Evolutionary conservation across 1,140 invertebrate species (phyloP), one percentile per base, ranked within the genome.

Genomic region (Drosophila kanapiae): DNA sequence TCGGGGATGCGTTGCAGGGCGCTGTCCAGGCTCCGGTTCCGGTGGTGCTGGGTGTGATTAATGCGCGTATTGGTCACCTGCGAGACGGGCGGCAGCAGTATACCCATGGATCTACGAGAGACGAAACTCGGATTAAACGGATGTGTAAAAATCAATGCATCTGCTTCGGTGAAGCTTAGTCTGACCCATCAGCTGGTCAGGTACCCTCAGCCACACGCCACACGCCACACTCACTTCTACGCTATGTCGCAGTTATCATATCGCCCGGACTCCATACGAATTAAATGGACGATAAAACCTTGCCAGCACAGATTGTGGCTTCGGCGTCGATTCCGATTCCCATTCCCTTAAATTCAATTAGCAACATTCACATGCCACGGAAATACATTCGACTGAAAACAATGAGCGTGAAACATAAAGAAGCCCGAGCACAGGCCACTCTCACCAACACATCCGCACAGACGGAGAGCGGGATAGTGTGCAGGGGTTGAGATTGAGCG

Each of bases 11-110:
- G 94, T 91, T 97, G 97, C 47, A 97, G 93, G 23, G 97, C 97
- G 54, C 97, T 98, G 92, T 98, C 97, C 84, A 98, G 93, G 86
- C 97, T 97, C 58, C 97, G 95, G 93, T 98, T 98, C 74, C 97
- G 95, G 92, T 98, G 97, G 91, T 98, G 97, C 71, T 96, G 94
- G 6, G 95, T 96, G 61, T 95, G 81, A 75, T 94, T 94, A 40
- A 93, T 94, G 63, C 90, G 93, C 51, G 93, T 92, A 33, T 92
- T 93, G 38, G 92, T 93, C 45, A 95, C 94, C 86, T 96, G 95
- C 37, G 95, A 94, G 33, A 96, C 94, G n/a, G 96, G 95, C 58
- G 96, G 96, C 75, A 96, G 93, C 53, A 96, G 92, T 80, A 96
- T 96, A 54, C 96, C 96, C 96, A 96, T 96, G 74, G 96, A 96